These are phyloP conservation scores for Rhingia rostrata DNA, from an alignment of 2,888 invertebrate genomes.

Conservation along the genomic window DNA sequence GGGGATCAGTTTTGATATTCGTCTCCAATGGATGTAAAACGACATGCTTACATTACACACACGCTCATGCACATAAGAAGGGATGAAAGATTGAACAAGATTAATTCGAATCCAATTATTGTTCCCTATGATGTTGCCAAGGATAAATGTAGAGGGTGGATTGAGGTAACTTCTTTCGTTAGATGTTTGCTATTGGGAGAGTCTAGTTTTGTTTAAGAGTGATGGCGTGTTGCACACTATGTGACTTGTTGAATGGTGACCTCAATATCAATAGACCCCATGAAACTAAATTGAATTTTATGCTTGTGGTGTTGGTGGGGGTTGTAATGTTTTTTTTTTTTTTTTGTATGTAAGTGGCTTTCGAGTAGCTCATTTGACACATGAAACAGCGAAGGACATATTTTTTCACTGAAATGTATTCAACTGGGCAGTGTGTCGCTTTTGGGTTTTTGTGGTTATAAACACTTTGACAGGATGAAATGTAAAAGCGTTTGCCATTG, in stretches of 20 bases:
- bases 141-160: constrained; percentile 14
- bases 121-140: constrained; percentile 34
- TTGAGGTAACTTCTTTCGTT: not conserved
- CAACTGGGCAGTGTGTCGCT: too few relatives aligned
- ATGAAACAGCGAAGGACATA: too few relatives aligned
- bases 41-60: not conserved
- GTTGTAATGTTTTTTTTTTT: too few relatives aligned
- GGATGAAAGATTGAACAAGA: constrained; percentile 47
- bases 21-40: constrained; percentile 1
- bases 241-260: constrained; percentile 64
- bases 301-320: not conserved
- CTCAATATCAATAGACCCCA: constrained; percentile 33
- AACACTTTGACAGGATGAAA: too few relatives aligned
- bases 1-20: constrained; percentile 1
- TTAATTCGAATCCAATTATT: constrained; percentile 64
- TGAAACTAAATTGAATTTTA: constrained; percentile 9
- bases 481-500: too few relatives aligned
- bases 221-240: constrained; percentile 64
- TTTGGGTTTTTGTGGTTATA: too few relatives aligned
- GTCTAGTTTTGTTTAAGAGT: constrained; percentile 20
- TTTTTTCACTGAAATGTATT: too few relatives aligned
- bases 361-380: too few relatives aligned
- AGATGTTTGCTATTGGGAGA: not conserved
- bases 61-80: constrained; percentile 12
- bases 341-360: too few relatives aligned